phyloP scores from a whole-genome alignment of 2,888 invertebrate genomes.

The Nephrotoma guestfalica region DNA sequence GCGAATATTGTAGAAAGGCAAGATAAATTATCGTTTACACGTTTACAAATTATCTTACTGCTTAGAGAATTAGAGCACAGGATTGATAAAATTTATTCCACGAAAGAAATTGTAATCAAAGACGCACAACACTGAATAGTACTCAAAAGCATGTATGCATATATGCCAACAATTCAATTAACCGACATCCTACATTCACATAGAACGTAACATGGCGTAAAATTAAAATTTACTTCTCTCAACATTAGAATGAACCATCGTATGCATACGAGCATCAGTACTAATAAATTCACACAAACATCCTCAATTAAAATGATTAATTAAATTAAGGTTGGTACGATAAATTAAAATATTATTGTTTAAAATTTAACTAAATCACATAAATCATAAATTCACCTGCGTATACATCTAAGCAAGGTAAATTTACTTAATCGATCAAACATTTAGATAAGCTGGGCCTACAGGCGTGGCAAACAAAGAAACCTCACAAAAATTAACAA shows the following conservation, averaged over 20 bases:
- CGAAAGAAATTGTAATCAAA: too few relatives aligned
- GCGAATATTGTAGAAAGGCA: too few relatives aligned
- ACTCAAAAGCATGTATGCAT: too few relatives aligned
- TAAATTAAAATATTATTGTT: background rate
- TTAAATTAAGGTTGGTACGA: background rate
- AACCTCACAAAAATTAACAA: background rate
- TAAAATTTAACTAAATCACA: background rate
- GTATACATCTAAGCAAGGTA: background rate
- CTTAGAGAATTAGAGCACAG: too few relatives aligned
- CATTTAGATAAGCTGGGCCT: background rate
- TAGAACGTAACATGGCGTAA: background rate
- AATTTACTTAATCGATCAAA: background rate
- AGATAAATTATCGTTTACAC: too few relatives aligned
- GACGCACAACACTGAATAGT: too few relatives aligned
- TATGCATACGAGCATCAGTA: background rate
- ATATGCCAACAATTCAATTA: background rate
- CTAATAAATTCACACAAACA: background rate
- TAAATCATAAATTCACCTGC: background rate
- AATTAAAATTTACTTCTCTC: background rate
- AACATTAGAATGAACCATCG: background rate
- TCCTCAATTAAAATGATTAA: background rate
- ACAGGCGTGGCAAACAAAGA: too few relatives aligned
- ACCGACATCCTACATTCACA: background rate
- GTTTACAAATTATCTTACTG: too few relatives aligned
- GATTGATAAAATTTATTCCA: too few relatives aligned